phyloP scores from a whole-genome alignment of 1,140 invertebrate species.

The Phortica variegata region DNA sequence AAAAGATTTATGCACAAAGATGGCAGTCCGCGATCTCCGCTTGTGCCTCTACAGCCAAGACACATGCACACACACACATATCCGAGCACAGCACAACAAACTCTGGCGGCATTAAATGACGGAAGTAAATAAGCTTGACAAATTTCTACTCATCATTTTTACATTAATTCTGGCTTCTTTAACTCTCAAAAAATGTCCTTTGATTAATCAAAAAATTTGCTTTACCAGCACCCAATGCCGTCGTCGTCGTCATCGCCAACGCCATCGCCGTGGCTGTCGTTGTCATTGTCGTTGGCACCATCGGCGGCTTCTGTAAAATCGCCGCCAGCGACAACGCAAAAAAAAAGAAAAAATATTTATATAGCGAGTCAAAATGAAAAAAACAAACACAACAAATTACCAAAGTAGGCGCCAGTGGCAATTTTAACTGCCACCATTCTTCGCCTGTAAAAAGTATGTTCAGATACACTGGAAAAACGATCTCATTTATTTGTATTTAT shows the following conservation, averaged over 20 bases:
- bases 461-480: too few relatives aligned
- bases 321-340: conserved; percentile 14
- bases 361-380: conserved; percentile 9
- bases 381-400: conserved; percentile 48
- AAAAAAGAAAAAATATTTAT: conserved; percentile 5
- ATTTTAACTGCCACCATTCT: not conserved
- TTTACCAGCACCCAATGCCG: not conserved
- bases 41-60: conserved; percentile 9
- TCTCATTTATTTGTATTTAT: too few relatives aligned
- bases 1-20: too few relatives aligned
- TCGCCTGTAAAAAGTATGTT: too few relatives aligned
- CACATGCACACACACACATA: conserved; percentile 44
- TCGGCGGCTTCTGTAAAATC: too few relatives aligned
- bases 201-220: conserved; percentile 56
- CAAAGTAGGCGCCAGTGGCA: conserved; percentile 41
- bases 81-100: conserved; percentile 13
- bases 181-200: conserved; percentile 51
- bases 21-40: too few relatives aligned
- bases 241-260: not conserved
- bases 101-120: conserved; percentile 46
- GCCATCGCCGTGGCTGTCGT: too few relatives aligned
- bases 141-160: conserved; percentile 57
- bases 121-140: conserved; percentile 57
- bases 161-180: conserved; percentile 55
- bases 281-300: too few relatives aligned